Percentiles rank a stretch among this genome's conserved stretches.
These are phyloP conservation scores for Fragum whitleyi DNA, from an alignment of 2,888 invertebrate species.

Conservation along the genomic window DNA sequence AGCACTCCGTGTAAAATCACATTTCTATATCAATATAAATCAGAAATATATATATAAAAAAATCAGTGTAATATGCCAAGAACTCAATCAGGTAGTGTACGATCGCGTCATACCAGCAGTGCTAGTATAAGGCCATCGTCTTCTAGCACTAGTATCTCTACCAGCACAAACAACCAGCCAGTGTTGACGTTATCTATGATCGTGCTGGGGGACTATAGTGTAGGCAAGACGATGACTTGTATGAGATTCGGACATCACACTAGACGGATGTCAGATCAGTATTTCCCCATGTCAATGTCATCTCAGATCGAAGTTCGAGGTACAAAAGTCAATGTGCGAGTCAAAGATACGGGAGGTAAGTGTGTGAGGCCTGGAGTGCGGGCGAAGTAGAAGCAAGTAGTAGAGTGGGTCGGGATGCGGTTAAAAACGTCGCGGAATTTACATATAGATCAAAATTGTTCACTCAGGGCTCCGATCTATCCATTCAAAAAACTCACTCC, in stretches of 20 bases:
- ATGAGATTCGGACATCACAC: conserved; percentile 2
- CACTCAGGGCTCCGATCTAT: too few species aligned
- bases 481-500: too few species aligned
- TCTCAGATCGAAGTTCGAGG: neutral
- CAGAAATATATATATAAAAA: too few species aligned
- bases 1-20: too few species aligned
- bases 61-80: conserved; percentile 1
- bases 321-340: neutral
- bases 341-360: conserved; percentile 20
- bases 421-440: too few species aligned
- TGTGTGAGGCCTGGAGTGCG: too few species aligned
- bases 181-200: conserved; percentile 7
- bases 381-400: too few species aligned
- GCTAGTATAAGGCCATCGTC: neutral
- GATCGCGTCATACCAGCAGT: neutral
- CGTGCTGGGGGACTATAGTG: conserved; percentile 29
- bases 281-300: conserved; percentile 1
- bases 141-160: neutral
- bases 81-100: neutral
- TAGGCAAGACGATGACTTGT: conserved; percentile 33
- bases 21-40: too few species aligned
- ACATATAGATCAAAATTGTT: too few species aligned
- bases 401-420: too few species aligned
- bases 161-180: neutral
- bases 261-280: neutral